Percentiles rank a stretch among this genome's conserved stretches.
phyloP scores from a whole-genome alignment of 2,113 vertebrate species.

The Lophura nycthemera region DNA sequence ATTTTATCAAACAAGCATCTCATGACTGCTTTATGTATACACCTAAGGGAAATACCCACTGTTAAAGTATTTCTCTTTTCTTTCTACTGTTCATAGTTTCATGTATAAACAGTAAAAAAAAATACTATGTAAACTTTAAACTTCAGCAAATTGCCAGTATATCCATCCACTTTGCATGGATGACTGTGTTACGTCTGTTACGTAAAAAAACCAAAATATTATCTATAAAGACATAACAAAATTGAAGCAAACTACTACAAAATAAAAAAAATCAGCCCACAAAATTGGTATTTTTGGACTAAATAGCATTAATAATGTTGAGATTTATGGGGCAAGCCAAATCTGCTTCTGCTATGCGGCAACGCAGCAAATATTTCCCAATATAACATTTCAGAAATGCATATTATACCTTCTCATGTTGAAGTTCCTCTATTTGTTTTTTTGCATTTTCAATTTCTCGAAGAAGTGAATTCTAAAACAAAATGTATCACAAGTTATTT shows the following conservation, averaged over 20 bases:
- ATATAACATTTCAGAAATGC: not conserved
- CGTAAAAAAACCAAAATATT: not conserved
- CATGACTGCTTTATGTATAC: not conserved
- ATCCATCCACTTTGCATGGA: not conserved
- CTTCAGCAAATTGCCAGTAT: not conserved
- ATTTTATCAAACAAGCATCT: not conserved
- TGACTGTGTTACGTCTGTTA: not conserved
- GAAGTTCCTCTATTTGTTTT: slow-evolving; percentile 93
- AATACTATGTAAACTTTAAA: not conserved
- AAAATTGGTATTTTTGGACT: not conserved
- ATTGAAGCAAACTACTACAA: not conserved
- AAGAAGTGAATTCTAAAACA: slow-evolving; percentile 88
- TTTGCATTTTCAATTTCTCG: slow-evolving; percentile 93
- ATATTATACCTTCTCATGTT: slow-evolving; percentile 91
- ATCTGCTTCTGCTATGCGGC: not conserved
- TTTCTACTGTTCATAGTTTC: not conserved
- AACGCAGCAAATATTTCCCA: not conserved
- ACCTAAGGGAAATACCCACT: not conserved
- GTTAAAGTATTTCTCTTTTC: not conserved
- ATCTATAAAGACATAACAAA: not conserved
- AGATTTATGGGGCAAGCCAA: not conserved
- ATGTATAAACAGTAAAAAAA: not conserved
- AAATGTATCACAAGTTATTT: not conserved
- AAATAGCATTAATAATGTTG: not conserved
- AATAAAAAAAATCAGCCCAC: not conserved